Percentiles rank a stretch among this genome's conserved stretches.
Evolutionary conservation across 2,797 vertebrate genomes (phyloP).

Genomic region (Champsocephalus gunnari): DNA sequence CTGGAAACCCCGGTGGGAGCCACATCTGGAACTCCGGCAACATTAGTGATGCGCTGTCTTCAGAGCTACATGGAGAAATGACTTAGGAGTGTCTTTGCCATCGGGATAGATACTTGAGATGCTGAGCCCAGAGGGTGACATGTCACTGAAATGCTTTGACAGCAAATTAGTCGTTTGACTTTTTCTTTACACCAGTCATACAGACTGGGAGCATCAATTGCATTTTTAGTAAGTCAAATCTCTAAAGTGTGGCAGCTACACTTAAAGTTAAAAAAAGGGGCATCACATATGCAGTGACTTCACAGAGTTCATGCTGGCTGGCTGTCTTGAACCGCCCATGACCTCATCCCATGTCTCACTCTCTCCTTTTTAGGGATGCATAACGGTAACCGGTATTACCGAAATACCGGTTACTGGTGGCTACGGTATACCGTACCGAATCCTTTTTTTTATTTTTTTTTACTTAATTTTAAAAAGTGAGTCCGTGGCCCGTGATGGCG

Average conservation of each 20-base stretch:
- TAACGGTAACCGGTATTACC: too few relatives aligned
- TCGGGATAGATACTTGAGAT: constrained; percentile 29
- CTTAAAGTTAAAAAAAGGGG: constrained; percentile 26
- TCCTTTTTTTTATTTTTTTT: too few relatives aligned
- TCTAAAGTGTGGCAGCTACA: constrained; percentile 24
- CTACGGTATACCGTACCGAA: too few relatives aligned
- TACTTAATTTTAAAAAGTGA: too few relatives aligned
- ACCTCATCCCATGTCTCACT: constrained; percentile 15
- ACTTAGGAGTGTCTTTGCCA: constrained; percentile 34
- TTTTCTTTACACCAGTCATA: constrained; percentile 17
- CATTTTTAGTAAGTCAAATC: constrained; percentile 21
- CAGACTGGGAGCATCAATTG: constrained; percentile 24
- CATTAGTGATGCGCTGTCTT: background rate
- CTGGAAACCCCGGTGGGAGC: constrained; percentile 1
- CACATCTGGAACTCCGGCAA: background rate
- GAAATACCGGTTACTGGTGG: too few relatives aligned
- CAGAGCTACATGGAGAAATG: constrained; percentile 6
- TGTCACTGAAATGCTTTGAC: constrained; percentile 44
- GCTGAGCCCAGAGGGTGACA: constrained; percentile 32
- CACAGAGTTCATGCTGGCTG: constrained; percentile 24
- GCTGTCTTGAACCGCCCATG: constrained; percentile 11
- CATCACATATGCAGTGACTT: constrained; percentile 36
- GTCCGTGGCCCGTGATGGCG: too few relatives aligned
- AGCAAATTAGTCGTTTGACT: constrained; percentile 41
- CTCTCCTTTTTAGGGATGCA: constrained; percentile 20